Conservation (phyloP, 1,140 invertebrate species). For the Calephelis virginiensis region DNA sequence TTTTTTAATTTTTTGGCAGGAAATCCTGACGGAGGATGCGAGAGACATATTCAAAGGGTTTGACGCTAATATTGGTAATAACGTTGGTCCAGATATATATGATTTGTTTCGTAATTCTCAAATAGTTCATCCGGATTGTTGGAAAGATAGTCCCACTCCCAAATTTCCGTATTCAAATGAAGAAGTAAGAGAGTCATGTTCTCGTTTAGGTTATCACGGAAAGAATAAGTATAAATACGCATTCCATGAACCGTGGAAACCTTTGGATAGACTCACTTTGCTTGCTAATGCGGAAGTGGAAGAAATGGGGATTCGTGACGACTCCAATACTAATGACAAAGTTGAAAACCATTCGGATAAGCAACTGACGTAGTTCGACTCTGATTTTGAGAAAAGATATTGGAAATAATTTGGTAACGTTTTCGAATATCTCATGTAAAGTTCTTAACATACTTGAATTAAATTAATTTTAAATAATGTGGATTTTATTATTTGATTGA, state of each 20-base stretch:
- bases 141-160: constrained; percentile 44
- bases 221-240: constrained; percentile 60
- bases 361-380: constrained; percentile 42
- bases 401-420: background rate
- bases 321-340: constrained; percentile 5
- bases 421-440: too few species aligned
- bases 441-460: background rate
- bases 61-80: constrained; percentile 23
- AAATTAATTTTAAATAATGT: background rate
- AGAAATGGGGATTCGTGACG: constrained; percentile 26
- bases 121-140: constrained; percentile 54
- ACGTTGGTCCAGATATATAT: constrained; percentile 26
- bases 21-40: constrained; percentile 39
- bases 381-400: constrained; percentile 42
- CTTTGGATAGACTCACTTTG: constrained; percentile 51
- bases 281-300: constrained; percentile 55
- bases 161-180: constrained; percentile 25
- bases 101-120: constrained; percentile 54
- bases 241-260: constrained; percentile 67
- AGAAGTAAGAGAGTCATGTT: constrained; percentile 30
- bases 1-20: constrained; percentile 56
- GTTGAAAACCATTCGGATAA: constrained; percentile 26
- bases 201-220: constrained; percentile 61
- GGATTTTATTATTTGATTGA: too few species aligned
- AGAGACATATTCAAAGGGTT: constrained; percentile 38